These are phyloP conservation scores for Channa striata DNA, from an alignment of 2,797 vertebrate genomes.

Conservation along the genomic window DNA sequence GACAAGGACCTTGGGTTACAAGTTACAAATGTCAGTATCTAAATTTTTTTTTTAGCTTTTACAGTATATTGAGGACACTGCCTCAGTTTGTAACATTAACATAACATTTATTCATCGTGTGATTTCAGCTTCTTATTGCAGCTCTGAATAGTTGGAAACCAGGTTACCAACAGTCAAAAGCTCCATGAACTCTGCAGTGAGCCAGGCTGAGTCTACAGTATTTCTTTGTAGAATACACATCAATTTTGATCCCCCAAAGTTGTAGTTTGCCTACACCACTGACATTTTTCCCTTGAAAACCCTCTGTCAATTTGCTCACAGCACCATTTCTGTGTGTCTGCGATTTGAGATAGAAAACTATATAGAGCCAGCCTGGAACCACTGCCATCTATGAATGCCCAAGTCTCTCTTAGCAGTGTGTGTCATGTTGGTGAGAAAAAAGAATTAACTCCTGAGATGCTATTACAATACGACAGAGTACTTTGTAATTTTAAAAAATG, in stretches of 20 bases:
- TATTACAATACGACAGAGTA: not conserved
- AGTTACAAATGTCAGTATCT: not conserved
- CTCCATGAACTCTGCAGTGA: slow-evolving; percentile 20
- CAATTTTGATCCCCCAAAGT: slow-evolving; percentile 30
- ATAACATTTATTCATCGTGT: slow-evolving; percentile 15
- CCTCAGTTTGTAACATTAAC: slow-evolving; percentile 22
- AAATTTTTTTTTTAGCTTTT: not conserved
- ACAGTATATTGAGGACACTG: slow-evolving; percentile 10
- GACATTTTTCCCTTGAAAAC: slow-evolving; percentile 38
- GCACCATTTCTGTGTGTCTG: slow-evolving; percentile 33
- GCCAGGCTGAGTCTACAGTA: not conserved
- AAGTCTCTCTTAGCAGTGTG: slow-evolving; percentile 29
- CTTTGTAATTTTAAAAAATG: not conserved
- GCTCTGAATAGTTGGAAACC: slow-evolving; percentile 15
- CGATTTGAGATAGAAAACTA: slow-evolving; percentile 56
- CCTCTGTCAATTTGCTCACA: slow-evolving; percentile 49
- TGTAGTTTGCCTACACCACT: slow-evolving; percentile 31
- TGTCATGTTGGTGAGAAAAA: slow-evolving; percentile 36
- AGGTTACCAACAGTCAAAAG: slow-evolving; percentile 15
- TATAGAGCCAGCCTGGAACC: slow-evolving; percentile 28
- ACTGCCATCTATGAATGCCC: slow-evolving; percentile 36
- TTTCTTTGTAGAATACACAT: slow-evolving; percentile 36
- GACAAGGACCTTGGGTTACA: not conserved
- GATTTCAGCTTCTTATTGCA: slow-evolving; percentile 2
- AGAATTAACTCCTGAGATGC: slow-evolving; percentile 15